phyloP scores from a whole-genome alignment of 2,797 vertebrate species.

The Peromyscus attwateri region DNA sequence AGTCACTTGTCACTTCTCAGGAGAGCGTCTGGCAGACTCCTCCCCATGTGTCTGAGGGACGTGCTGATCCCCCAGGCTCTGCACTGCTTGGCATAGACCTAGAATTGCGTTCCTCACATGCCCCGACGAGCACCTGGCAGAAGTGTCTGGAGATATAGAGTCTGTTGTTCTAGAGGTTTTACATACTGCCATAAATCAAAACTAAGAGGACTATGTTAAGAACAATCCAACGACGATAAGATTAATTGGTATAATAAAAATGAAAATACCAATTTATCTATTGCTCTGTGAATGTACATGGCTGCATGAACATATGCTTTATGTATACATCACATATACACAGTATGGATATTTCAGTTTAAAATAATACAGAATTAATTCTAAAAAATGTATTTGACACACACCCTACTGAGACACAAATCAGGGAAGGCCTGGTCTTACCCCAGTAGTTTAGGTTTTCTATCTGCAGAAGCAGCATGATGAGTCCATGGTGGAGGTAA shows the following conservation, averaged over 20 bases:
- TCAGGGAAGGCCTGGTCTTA: not conserved
- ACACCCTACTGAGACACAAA: not conserved
- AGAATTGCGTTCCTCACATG: conserved; percentile 33
- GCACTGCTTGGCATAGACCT: conserved; percentile 8
- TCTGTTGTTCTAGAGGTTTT: conserved; percentile 51
- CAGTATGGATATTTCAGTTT: conserved; percentile 1
- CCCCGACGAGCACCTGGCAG: conserved; percentile 40
- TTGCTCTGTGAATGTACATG: not conserved
- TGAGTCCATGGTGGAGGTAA: not conserved
- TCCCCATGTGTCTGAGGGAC: not conserved
- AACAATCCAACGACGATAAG: not conserved
- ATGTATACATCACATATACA: not conserved
- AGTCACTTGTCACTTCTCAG: conserved; percentile 28
- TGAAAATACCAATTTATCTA: not conserved
- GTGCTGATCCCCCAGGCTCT: not conserved
- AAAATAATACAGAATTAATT: conserved; percentile 27
- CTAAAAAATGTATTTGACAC: not conserved
- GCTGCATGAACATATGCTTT: not conserved
- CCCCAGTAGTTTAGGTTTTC: not conserved
- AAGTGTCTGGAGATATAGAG: conserved; percentile 45
- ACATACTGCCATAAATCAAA: conserved; percentile 50
- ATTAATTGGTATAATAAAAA: not conserved
- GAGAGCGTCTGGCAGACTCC: not conserved
- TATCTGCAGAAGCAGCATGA: conserved; percentile 28
- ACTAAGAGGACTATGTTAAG: not conserved